These are phyloP conservation scores for Globodera rostochiensis DNA, from an alignment of 1,140 invertebrate genomes.

Conservation along the genomic window DNA sequence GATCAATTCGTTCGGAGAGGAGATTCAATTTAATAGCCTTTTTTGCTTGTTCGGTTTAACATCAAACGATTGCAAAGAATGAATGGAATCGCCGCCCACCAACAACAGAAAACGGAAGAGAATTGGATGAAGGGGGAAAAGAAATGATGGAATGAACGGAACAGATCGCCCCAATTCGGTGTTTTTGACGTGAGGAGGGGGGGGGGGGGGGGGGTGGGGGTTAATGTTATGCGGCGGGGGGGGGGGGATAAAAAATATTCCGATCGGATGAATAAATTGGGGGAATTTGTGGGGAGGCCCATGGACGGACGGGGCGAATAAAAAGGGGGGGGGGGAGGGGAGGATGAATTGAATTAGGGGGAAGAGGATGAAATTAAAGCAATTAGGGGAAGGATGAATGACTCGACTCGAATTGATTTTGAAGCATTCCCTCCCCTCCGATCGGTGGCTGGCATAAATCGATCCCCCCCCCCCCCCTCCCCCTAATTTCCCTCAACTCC, in stretches of 20 bases:
- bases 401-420: no score
- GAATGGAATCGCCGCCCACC: neutral
- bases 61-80: no score
- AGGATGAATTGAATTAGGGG: slow-evolving; percentile 10
- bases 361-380: neutral
- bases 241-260: no score
- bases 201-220: neutral
- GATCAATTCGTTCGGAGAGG: no score
- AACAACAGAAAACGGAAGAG: neutral
- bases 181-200: neutral
- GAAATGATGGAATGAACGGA: slow-evolving; percentile 1
- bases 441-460: no score
- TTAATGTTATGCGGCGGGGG: no score
- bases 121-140: neutral
- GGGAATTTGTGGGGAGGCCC: neutral
- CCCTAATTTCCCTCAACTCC: slow-evolving; percentile 1
- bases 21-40: no score
- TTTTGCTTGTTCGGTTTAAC: no score
- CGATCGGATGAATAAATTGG: neutral
- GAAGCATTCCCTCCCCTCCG: no score
- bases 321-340: neutral
- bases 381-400: neutral
- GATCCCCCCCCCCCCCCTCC: neutral
- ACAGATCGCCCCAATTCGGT: neutral
- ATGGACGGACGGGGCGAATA: neutral